Evolutionary conservation across 2,113 vertebrate species (phyloP).

Genomic region (Vulpes vulpes): DNA sequence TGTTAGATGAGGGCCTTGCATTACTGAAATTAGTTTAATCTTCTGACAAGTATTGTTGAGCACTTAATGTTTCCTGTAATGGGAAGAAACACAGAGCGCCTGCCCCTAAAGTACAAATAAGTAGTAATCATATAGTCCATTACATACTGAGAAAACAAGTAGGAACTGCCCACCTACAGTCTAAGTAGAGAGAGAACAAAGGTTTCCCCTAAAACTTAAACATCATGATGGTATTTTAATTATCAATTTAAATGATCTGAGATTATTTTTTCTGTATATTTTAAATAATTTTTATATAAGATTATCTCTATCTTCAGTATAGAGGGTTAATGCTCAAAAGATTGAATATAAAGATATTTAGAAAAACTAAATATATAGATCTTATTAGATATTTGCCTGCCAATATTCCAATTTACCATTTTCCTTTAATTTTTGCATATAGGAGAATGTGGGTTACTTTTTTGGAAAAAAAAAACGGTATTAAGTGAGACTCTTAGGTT

Average conservation of each 20-base stretch:
- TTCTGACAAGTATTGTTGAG: neutral
- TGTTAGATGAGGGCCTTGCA: neutral
- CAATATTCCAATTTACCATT: neutral
- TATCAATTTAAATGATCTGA: neutral
- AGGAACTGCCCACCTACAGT: neutral
- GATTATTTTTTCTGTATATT: neutral
- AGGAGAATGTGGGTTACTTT: too few species aligned
- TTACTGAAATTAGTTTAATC: neutral
- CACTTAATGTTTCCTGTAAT: neutral
- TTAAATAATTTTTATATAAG: neutral
- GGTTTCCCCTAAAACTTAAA: neutral
- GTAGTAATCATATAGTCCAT: neutral
- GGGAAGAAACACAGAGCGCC: neutral
- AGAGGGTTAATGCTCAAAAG: neutral
- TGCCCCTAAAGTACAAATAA: neutral
- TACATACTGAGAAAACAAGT: neutral
- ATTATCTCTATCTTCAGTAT: neutral
- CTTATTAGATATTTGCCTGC: neutral
- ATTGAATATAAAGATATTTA: neutral
- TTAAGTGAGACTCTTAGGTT: neutral
- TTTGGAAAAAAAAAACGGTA: neutral
- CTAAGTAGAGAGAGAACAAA: neutral
- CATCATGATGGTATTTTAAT: neutral
- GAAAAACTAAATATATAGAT: neutral
- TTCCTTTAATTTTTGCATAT: neutral